Evolutionary conservation across 1,140 invertebrate species (phyloP), one percentile per base, ranked within the genome.

Genomic region (Theocolax elegans): DNA sequence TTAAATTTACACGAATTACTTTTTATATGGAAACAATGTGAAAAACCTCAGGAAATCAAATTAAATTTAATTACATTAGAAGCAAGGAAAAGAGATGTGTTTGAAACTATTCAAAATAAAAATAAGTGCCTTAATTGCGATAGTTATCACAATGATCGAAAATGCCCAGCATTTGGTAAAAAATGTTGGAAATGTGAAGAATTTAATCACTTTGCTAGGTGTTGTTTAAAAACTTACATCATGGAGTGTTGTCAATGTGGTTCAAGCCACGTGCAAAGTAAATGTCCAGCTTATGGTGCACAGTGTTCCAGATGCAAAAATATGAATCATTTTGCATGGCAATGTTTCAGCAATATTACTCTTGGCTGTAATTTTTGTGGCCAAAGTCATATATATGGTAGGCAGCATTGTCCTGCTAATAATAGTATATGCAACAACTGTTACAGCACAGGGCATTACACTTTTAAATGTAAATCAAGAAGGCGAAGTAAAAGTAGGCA

Each of bases 281-380:
- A 66, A 38, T 75, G 72, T 17, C 25, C 48, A 10, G 74, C 72
- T 29, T 71, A 62, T 17, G 64, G 56, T 4, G 44, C 67, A 38
- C 13, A 31, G 17, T 75, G 74, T 27, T 38, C 35, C 1, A 74
- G 65, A 7, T 75, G 72, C 29, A 64, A 63, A 12, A 75, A 75
- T 25, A 1, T 10, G 17, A 72, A 72, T 19, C 74, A 75, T 62
- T 68, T 68, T 49, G 44, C 74, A 7, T 73, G 29, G 67, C 44
- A 71, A 19, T 75, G 72, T 29, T 54, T 56, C 21, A 10, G 25
- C 3, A 48, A 63, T 31, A 31, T 70, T 17, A 27, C 13, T 27
- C 46, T 46, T 44, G 31, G 25, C 1, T 56, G 59, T 56, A 25
- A 54, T 46, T 63, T 35, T 51, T 62, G 59, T 31, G 49, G 46